Base-by-base conservation (phyloP, 2,113 vertebrate genomes). In the Brachyistius frenatus region DNA sequence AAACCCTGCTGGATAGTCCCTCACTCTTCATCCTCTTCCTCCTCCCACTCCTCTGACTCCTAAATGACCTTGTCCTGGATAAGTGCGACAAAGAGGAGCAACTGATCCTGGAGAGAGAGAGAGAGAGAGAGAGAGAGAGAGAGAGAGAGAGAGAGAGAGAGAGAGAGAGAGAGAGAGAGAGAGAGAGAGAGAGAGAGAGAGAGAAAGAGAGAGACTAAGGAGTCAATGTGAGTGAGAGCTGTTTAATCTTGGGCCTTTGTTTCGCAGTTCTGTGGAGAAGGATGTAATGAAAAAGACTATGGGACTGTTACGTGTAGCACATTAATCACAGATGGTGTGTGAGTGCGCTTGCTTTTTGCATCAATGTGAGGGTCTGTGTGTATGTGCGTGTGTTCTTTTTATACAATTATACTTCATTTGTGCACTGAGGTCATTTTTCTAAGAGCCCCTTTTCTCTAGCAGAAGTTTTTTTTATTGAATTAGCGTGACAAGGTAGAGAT, bases 191-290 rank as follows among this genome's bases (percentile, higher is more conserved):
- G n/a, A n/a, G n/a, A n/a, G n/a, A n/a, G n/a, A n/a, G 69, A 39
- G 69, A 33, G 73, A 76, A 73, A 53, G 63, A 87, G 78, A 79
- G 78, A 86, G 88, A 86, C 82, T 92, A 89, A 91, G 89, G 87
- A 91, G 75, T 88, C 77, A 62, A 50, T 71, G 81, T 83, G 89
- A 85, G 75, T 81, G 67, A 81, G 75, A 84, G 81, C 79, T 55
- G 83, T 90, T 88, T 90, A 90, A 91, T 92, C 88, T 84, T 64
- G 41, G 70, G 30, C 81, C 80, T 91, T 90, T 93, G 92, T 90
- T 88, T 88, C 76, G 64, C 63, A 54, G 23, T 73, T 66, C 80
- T 73, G 67, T 13, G 63, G 54, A 81, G 74, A 86, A 77, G 78
- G 89, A 83, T 75, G 70, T 69, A 81, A 87, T 87, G 80, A 85